Percentiles rank a stretch among this genome's conserved stretches.
These are phyloP conservation scores for Tethea ocularis DNA, from an alignment of 2,888 invertebrate genomes.

Conservation along the genomic window DNA sequence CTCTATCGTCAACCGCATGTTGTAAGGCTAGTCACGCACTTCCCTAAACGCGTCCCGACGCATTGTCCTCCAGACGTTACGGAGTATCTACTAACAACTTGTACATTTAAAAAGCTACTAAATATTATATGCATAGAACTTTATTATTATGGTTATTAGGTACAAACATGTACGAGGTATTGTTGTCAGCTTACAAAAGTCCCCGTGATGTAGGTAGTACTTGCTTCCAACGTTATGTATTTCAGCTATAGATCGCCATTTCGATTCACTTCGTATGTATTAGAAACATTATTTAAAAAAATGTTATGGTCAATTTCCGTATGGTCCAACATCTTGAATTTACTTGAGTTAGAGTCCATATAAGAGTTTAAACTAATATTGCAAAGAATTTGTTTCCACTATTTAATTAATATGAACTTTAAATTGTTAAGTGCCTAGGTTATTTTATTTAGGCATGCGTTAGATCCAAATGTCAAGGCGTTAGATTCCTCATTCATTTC, in stretches of 20 bases:
- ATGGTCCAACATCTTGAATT: no score
- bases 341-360: no score
- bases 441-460: no score
- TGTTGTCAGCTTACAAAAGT: neutral
- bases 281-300: no score
- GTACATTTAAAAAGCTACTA: constrained; percentile 33
- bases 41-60: constrained; percentile 73
- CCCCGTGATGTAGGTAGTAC: neutral
- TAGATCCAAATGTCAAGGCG: constrained; percentile 13
- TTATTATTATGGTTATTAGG: constrained; percentile 21
- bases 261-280: no score
- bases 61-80: constrained; percentile 61
- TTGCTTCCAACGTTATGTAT: neutral
- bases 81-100: constrained; percentile 37
- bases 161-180: neutral
- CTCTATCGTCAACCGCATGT: constrained; percentile 44
- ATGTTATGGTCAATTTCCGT: no score
- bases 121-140: constrained; percentile 22
- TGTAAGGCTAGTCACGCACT: constrained; percentile 76
- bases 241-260: no score
- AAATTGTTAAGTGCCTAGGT: no score
- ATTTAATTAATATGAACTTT: no score
- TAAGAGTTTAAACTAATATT: no score
- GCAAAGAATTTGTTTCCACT: no score
- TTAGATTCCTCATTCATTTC: neutral